These are phyloP conservation scores for Clepsis dumicolana DNA, from an alignment of 2,888 invertebrate genomes.

Conservation along the genomic window DNA sequence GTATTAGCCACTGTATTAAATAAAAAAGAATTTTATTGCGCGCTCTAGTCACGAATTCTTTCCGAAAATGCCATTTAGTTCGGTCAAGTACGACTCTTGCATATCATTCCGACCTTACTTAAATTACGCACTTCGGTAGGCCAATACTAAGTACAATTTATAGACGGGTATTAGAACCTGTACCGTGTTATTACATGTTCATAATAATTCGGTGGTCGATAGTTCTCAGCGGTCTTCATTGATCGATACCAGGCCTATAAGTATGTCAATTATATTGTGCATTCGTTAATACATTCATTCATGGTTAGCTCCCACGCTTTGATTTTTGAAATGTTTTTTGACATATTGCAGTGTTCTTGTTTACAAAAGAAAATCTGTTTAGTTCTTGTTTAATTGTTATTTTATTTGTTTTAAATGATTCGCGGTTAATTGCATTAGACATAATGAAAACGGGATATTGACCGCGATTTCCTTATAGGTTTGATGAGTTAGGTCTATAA, in stretches of 20 bases:
- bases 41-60: conserved; percentile 71
- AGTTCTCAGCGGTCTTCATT: conserved; percentile 54
- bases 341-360: not conserved
- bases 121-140: conserved; percentile 67
- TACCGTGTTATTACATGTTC: conserved; percentile 68
- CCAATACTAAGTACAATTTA: conserved; percentile 68
- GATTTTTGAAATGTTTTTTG: conserved; percentile 1
- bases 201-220: conserved; percentile 60
- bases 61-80: conserved; percentile 58
- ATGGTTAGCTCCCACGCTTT: conserved; percentile 51
- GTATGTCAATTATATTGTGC: conserved; percentile 47
- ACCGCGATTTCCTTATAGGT: too few relatives aligned
- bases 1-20: conserved; percentile 68
- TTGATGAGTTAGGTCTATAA: too few relatives aligned
- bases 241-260: conserved; percentile 49
- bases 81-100: conserved; percentile 47
- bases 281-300: conserved; percentile 48
- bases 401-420: too few relatives aligned
- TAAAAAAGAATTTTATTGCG: conserved; percentile 71
- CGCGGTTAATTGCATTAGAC: too few relatives aligned
- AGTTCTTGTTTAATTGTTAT: too few relatives aligned
- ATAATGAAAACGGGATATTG: too few relatives aligned
- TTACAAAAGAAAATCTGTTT: too few relatives aligned
- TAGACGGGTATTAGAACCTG: conserved; percentile 58
- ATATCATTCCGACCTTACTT: conserved; percentile 53